Conservation (phyloP, 2,888 invertebrate species). For the Drosophila cyrtoloma region DNA sequence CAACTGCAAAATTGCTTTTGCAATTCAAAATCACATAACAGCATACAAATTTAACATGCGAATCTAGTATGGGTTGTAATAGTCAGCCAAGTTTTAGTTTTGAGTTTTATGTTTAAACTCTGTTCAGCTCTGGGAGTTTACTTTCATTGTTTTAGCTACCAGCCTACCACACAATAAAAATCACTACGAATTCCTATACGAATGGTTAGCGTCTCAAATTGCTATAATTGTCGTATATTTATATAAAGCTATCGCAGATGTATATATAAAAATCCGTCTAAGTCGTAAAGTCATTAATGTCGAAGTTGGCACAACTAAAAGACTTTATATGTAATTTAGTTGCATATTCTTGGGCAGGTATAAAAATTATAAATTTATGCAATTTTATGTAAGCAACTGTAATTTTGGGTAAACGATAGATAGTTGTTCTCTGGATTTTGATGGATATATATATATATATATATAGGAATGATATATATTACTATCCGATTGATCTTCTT, state of each 20-base stretch:
- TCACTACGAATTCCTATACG: not conserved
- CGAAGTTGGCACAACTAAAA: not conserved
- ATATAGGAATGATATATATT: not conserved
- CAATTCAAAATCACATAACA: conserved; percentile 53
- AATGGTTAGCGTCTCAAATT: not conserved
- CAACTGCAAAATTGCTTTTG: conserved; percentile 18
- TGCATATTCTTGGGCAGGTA: not conserved
- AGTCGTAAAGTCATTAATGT: not conserved
- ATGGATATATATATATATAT: not conserved
- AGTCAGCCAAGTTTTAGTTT: conserved; percentile 12
- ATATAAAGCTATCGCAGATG: not conserved
- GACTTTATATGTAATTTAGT: not conserved
- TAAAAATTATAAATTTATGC: not conserved
- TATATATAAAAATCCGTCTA: not conserved
- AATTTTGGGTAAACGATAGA: not conserved
- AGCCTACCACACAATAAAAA: not conserved
- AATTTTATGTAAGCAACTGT: not conserved
- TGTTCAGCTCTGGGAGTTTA: conserved; percentile 10
- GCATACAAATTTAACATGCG: conserved; percentile 47
- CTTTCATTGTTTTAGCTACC: conserved; percentile 17
- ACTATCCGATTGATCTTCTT: not conserved
- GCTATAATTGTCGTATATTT: not conserved
- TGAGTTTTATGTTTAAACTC: not conserved
- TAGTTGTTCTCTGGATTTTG: not conserved
- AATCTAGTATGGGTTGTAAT: conserved; percentile 22